Evolutionary conservation across 2,888 invertebrate species (phyloP), one percentile per base, ranked within the genome.

Genomic region (Euclidia mi): DNA sequence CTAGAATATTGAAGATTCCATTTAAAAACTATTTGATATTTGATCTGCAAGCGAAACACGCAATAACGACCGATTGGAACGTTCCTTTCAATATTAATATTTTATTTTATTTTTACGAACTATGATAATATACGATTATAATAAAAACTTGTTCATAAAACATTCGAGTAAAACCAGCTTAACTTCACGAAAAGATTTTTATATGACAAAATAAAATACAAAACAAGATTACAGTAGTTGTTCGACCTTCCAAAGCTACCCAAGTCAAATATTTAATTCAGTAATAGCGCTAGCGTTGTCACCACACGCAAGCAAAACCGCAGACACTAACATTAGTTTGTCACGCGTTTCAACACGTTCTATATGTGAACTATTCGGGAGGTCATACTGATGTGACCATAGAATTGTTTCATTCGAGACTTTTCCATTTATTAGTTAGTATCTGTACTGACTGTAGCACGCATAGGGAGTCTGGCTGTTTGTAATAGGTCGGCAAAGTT

Each of bases 1-100:
- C 12, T 34, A 48, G n/a, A 61, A 56, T 52, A 61, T 49, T 46
- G 25, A 52, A 61, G 15, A 66, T 49, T 60, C 45, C 28, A 61
- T 56, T 61, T 52, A 44, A 53, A 64, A 49, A 56, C 68, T 57
- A 62, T 67, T 62, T 43, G 49, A 52, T 62, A 48, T 53, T 56
- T 51, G 47, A 57, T 45, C 47, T 15, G 56, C 38, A 46, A 59
- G 43, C 41, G 45, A 49, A 52, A 56, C 20, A 25, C 10, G 11
- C 44, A 44, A 45, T 60, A 50, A 48, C 38, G 45, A 67, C 34
- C 31, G 3, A 31, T 49, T 65, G 20, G n/a, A 20, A 25, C 20
- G 6, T 7, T 38, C 35, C 2, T 35, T 15, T 1, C 20, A 25
- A 25, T 25, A 25, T 25, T 1, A 0, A 25, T 7, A 25, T 1